Conservation (phyloP, 2,113 vertebrate genomes). For the Cariama cristata region DNA sequence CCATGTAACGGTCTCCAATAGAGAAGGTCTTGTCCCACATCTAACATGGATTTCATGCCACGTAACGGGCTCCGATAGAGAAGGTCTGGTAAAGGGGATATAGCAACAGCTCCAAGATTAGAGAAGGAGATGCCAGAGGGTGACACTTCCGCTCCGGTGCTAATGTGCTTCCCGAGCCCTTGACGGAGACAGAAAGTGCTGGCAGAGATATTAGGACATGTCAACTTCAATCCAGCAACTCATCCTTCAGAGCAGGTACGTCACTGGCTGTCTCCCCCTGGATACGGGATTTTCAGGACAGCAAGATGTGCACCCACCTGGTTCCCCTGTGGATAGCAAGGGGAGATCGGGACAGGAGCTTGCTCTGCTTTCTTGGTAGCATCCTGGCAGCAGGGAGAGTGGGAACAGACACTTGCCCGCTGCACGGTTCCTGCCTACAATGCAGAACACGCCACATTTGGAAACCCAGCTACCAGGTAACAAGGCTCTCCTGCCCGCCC, state of each 20-base stretch:
- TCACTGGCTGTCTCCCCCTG: not conserved
- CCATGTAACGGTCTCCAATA: not conserved
- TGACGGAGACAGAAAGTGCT: constrained; percentile 23
- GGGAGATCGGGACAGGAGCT: not conserved
- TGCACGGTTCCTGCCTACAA: not conserved
- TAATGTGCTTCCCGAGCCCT: constrained; percentile 34
- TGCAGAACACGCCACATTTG: fast-evolving
- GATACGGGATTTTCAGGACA: not conserved
- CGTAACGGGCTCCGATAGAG: not conserved
- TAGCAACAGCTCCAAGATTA: constrained; percentile 27
- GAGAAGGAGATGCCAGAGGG: constrained; percentile 65
- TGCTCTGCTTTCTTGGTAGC: not conserved
- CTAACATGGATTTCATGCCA: not conserved
- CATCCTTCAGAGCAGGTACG: constrained; percentile 60
- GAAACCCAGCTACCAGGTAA: not conserved
- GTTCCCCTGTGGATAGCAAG: fast-evolving
- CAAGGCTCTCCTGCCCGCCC: not conserved
- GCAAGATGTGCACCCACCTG: not conserved
- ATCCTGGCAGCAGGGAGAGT: not conserved
- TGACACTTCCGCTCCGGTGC: constrained; percentile 53
- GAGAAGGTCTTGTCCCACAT: not conserved
- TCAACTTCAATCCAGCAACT: constrained; percentile 55
- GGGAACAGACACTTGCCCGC: not conserved
- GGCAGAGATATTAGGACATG: constrained; percentile 43
- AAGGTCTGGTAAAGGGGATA: constrained; percentile 32